Base-by-base conservation (phyloP, 2,797 vertebrate genomes). In the Alca torda region DNA sequence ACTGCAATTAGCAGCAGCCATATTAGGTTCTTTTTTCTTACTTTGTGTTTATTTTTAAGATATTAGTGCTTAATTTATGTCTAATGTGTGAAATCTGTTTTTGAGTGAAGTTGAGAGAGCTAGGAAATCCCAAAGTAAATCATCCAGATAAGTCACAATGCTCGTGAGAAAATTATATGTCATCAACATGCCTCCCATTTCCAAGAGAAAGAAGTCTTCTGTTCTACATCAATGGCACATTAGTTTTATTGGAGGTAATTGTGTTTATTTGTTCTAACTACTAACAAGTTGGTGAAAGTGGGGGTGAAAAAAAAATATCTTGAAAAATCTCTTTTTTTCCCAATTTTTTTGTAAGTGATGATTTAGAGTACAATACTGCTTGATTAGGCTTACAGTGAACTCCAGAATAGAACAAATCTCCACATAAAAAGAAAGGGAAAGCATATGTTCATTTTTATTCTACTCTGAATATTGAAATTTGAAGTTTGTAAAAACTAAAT, bases 41-140 rank as follows among this genome's bases (percentile, higher is more conserved):
- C 35, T 82, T 92, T 76, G 53, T 87, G 46, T 93, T 95, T 78
- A 72, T 95, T 95, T 88, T 92, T 53, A 54, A 65, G 78, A 72
- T 68, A 43, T 56, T 61, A 61, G 41, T 68, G 24, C 54, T 69
- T 73, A 54, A 91, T 95, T 94, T 53, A 31, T n/a, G 39, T 53
- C 60, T 89, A 73, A 73, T 69, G 37, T 13, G n/a, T 33, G 43
- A 95, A 85, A 87, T 75, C 64, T 91, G 46, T 0, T 16, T 80
- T 61, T 64, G 63, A 92, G 67, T 64, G 67, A 93, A 54, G 59
- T 69, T 82, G 15, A 59, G 63, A 72, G 73, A 83, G 73, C 10
- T 11, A 61, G 69, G 68, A 90, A 93, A 85, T 76, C 83, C 79
- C 60, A 15, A 57, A 74, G 81, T 75, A 70, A 93, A 80, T 87